Conservation (phyloP, 2,888 invertebrate genomes). For the Drosophila neonasuta region DNA sequence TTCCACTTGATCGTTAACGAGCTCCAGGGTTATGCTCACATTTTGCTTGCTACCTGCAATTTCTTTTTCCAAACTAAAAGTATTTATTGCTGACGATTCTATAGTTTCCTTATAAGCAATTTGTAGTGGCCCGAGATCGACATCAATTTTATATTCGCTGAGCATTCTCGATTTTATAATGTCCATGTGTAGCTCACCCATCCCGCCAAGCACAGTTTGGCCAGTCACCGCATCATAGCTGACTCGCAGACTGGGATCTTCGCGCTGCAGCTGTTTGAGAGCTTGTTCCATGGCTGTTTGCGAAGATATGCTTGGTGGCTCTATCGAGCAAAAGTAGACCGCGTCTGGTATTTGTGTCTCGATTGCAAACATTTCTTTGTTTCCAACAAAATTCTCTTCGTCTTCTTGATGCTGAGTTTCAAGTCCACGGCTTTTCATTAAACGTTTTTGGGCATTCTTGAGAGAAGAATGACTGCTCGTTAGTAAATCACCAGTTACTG, state of each 20-base stretch:
- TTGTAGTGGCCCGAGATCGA: slow-evolving; percentile 94
- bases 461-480: slow-evolving; percentile 85
- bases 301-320: slow-evolving; percentile 91
- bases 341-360: slow-evolving; percentile 93
- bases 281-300: slow-evolving; percentile 91
- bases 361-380: slow-evolving; percentile 76
- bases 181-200: slow-evolving; percentile 99
- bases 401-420: slow-evolving; percentile 57
- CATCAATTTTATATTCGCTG: slow-evolving; percentile 95
- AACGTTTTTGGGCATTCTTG: slow-evolving; percentile 84
- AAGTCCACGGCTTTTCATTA: slow-evolving; percentile 56
- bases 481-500: slow-evolving; percentile 90
- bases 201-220: slow-evolving; percentile 94
- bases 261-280: slow-evolving; percentile 89
- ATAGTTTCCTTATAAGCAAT: slow-evolving; percentile 95
- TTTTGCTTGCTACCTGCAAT: slow-evolving; percentile 81
- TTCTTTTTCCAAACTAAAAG: slow-evolving; percentile 79
- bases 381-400: slow-evolving; percentile 57
- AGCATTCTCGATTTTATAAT: slow-evolving; percentile 94
- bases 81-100: slow-evolving; percentile 62
- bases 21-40: slow-evolving; percentile 80
- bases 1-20: slow-evolving; percentile 82
- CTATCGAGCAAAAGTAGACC: slow-evolving; percentile 98
- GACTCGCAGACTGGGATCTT: slow-evolving; percentile 95
- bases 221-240: slow-evolving; percentile 89